Conservation (phyloP, 2,888 invertebrate genomes). For the Hecatera dysodea region DNA sequence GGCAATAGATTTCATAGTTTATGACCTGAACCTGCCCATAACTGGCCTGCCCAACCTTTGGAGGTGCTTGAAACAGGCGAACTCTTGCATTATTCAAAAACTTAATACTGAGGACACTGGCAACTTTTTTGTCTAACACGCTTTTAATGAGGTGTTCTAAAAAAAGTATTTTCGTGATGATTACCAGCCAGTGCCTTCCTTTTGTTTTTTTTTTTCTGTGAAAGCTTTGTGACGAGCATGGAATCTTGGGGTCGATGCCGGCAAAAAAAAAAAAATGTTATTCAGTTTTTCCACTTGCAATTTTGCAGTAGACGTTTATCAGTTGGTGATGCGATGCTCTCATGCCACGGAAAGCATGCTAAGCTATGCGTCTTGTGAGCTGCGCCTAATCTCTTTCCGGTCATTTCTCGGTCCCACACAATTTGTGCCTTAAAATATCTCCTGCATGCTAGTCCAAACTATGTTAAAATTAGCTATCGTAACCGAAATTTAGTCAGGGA, state of each 20-base stretch:
- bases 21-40: neutral
- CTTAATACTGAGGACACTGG: neutral
- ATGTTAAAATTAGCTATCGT: too few relatives aligned
- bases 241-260: too few relatives aligned
- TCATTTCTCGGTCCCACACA: too few relatives aligned
- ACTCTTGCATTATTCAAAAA: neutral
- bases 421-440: neutral
- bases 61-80: neutral
- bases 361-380: neutral
- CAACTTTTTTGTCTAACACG: neutral
- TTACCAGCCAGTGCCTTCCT: too few relatives aligned
- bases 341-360: neutral
- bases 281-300: too few relatives aligned
- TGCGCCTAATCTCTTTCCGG: too few relatives aligned
- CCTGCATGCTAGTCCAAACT: neutral
- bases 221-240: too few relatives aligned
- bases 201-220: too few relatives aligned
- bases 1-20: constrained; percentile 11
- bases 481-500: neutral
- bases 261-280: too few relatives aligned
- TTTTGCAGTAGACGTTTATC: neutral
- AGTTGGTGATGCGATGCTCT: neutral
- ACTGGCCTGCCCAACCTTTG: neutral
- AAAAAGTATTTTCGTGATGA: neutral
- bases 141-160: neutral